Evolutionary conservation across 2,113 vertebrate species (phyloP), one percentile per base, ranked within the genome.

Genomic region (Mesocricetus auratus): DNA sequence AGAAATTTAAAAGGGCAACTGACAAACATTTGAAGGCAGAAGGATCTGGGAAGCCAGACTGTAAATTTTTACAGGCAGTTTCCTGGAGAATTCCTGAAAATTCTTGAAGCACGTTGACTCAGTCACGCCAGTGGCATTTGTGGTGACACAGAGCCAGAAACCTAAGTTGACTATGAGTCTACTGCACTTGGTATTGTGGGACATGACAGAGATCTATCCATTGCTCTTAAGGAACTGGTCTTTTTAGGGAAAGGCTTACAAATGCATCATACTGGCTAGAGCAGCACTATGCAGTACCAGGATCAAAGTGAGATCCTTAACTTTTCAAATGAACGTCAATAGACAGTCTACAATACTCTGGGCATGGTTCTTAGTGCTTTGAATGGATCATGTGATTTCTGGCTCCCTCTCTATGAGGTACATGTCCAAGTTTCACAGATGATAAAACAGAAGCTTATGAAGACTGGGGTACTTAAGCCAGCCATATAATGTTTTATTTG

Each of bases 1-100:
- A 89, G 60, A 92, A 93, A 50, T 77, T 77, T 33, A 93, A 95
- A 88, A 82, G 50, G 26, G 47, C 73, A 93, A 81, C 31, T 62
- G 60, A 90, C 29, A 89, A 96, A 53, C 33, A 47, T 60, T 8
- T 68, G 29, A 92, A 92, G 39, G 66, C 71, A 92, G 36, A 79
- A 68, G 50, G 75, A 66, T 86, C 64, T 29, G 36, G 2, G n/a
- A 62, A 75, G 64, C 26, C 86, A 88, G 45, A 88, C 29, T 42
- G 22, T 17, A 64, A 81, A 15, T 31, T 69, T 82, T 75, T 69
- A 58, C 0, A 68, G 81, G 60, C 9, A 31, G 66, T 33, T 94
- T 86, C 56, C 69, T 45, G 68, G 73, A 79, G 62, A 92, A 53
- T 89, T 71, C 86, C 24, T 71, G 86, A 69, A 69, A 86, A 68